Percentiles rank a stretch among this genome's conserved stretches.
Evolutionary conservation across 2,888 invertebrate species (phyloP).

Genomic region (Epinotia brunnichana): DNA sequence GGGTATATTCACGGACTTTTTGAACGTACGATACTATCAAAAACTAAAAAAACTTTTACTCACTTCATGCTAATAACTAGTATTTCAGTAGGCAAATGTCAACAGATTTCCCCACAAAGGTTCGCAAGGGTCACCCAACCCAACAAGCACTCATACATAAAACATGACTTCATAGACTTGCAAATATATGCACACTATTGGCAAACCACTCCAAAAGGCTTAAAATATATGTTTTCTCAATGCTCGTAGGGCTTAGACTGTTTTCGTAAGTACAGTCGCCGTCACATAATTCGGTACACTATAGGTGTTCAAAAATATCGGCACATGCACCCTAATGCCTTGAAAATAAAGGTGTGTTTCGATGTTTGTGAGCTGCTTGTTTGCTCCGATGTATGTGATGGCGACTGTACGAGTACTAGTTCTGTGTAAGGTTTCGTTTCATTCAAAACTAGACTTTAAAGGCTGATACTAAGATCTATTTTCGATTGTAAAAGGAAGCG

Average conservation of each 20-base stretch:
- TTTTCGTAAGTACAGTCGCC: too few species aligned
- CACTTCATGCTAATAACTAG: not conserved
- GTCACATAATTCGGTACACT: too few species aligned
- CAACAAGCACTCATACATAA: conserved; percentile 30
- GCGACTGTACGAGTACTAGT: too few species aligned
- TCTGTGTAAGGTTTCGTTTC: not conserved
- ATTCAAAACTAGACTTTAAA: not conserved
- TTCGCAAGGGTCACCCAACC: conserved; percentile 15
- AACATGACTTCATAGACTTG: conserved; percentile 31
- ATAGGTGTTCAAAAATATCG: too few species aligned
- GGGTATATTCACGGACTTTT: too few species aligned
- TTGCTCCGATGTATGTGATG: too few species aligned
- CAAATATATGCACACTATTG: conserved; percentile 28
- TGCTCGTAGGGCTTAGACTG: not conserved
- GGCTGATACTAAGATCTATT: not conserved
- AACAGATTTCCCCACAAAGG: conserved; percentile 18
- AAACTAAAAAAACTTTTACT: not conserved
- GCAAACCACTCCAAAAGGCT: not conserved
- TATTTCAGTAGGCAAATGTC: conserved; percentile 13
- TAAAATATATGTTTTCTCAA: conserved; percentile 1
- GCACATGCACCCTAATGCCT: too few species aligned
- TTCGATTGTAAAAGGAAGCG: not conserved
- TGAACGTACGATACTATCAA: too few species aligned
- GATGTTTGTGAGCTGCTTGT: too few species aligned
- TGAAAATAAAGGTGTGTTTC: too few species aligned